Conservation (phyloP, 2,888 invertebrate species). For the Acrobeloides nanus region DNA sequence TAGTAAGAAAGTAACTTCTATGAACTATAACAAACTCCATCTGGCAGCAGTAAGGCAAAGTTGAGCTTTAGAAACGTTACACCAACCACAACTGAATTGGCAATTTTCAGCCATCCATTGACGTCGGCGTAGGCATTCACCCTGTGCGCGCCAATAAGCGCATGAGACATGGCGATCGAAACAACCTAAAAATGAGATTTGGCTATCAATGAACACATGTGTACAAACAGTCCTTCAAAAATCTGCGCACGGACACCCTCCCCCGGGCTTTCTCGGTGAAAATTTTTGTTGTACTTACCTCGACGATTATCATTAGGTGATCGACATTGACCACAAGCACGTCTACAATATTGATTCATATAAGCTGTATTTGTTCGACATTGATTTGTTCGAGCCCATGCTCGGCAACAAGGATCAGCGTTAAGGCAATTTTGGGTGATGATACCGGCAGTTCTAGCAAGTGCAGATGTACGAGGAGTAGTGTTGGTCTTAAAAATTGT, state of each 20-base stretch:
- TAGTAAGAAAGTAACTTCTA: too few relatives aligned
- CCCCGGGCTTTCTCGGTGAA: too few relatives aligned
- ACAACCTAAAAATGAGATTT: conserved; percentile 41
- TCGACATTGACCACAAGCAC: conserved; percentile 37
- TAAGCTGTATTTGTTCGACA: conserved; percentile 39
- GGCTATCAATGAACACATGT: too few relatives aligned
- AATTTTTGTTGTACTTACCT: conserved; percentile 22
- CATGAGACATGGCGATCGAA: conserved; percentile 46
- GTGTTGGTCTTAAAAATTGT: too few relatives aligned
- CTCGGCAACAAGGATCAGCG: conserved; percentile 46
- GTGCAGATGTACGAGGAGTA: not conserved
- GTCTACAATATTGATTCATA: conserved; percentile 47
- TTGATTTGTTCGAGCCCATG: conserved; percentile 38
- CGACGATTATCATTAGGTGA: conserved; percentile 16
- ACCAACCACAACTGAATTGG: conserved; percentile 39
- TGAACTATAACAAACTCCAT: conserved; percentile 40
- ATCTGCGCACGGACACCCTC: too few relatives aligned
- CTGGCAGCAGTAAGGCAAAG: conserved; percentile 41
- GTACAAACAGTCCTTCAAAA: too few relatives aligned
- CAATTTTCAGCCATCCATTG: conserved; percentile 28
- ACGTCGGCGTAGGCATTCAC: conserved; percentile 27
- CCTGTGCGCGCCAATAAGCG: conserved; percentile 25
- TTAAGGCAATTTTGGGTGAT: conserved; percentile 38
- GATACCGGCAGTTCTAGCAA: not conserved
- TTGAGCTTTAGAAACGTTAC: conserved; percentile 38